Conservation (phyloP, 1,140 invertebrate genomes). For the Dreissena polymorpha region DNA sequence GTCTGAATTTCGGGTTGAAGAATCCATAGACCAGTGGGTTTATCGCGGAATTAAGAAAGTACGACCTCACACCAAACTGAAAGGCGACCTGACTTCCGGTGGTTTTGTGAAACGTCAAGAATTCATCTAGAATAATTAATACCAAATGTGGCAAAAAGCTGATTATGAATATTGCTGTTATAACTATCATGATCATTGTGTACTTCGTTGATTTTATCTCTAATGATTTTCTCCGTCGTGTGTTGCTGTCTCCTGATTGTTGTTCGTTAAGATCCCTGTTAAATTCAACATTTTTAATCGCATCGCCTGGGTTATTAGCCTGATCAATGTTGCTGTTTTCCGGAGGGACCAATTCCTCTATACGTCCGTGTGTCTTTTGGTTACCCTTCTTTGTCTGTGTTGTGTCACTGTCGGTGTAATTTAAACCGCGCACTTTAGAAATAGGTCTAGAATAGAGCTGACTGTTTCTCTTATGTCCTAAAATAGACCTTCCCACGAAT, state of each 20-base stretch:
- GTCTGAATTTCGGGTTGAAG: slow-evolving; percentile 61
- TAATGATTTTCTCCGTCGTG: too few species aligned
- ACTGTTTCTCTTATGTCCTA: not conserved
- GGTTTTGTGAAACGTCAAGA: too few species aligned
- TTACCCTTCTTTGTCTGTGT: too few species aligned
- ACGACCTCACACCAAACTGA: slow-evolving; percentile 60
- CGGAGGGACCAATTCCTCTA: too few species aligned
- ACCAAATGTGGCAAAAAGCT: slow-evolving; percentile 24
- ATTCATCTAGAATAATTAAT: not conserved
- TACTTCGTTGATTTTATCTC: slow-evolving; percentile 2
- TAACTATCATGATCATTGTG: slow-evolving; percentile 23
- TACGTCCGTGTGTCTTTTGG: too few species aligned
- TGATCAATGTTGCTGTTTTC: too few species aligned
- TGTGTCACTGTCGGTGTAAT: too few species aligned
- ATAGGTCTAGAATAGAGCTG: not conserved
- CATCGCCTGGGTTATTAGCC: too few species aligned
- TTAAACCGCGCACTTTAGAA: too few species aligned
- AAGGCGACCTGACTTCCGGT: slow-evolving; percentile 51
- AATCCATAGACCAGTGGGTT: slow-evolving; percentile 65
- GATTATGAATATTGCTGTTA: slow-evolving; percentile 24
- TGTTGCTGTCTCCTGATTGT: too few species aligned
- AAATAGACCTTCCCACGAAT: slow-evolving; percentile 4
- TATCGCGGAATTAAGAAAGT: slow-evolving; percentile 58
- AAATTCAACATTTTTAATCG: too few species aligned
- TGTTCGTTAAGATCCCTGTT: too few species aligned